Evolutionary conservation across 2,113 vertebrate species (phyloP).

Genomic region (Trogon surrucura): DNA sequence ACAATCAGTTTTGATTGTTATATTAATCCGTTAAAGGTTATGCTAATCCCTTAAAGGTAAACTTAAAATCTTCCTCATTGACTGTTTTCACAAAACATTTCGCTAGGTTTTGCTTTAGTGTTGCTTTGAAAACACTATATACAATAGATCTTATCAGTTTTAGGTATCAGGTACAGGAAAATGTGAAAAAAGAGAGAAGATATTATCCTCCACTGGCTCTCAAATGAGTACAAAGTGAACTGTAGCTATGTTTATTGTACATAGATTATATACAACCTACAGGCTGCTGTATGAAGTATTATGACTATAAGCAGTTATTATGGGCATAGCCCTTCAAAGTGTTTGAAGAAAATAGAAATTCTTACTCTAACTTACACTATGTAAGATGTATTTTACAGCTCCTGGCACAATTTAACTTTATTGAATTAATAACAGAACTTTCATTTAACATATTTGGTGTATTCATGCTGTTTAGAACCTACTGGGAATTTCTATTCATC

Average conservation of each 20-base stretch:
- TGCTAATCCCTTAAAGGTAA: background rate
- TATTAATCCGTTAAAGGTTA: background rate
- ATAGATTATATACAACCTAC: background rate
- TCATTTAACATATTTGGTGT: background rate
- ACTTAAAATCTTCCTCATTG: background rate
- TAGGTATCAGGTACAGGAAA: background rate
- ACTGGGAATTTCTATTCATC: background rate
- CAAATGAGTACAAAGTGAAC: background rate
- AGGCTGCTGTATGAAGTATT: background rate
- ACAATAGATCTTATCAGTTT: background rate
- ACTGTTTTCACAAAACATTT: background rate
- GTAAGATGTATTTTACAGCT: background rate
- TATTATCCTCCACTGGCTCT: background rate
- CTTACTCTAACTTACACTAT: background rate
- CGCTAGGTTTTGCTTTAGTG: no score
- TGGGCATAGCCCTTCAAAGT: background rate
- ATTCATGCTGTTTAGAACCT: background rate
- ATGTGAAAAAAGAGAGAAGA: background rate
- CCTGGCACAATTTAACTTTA: background rate
- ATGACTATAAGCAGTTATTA: background rate
- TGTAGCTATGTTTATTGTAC: background rate
- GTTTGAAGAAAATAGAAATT: background rate
- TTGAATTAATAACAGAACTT: background rate
- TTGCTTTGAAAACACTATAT: background rate
- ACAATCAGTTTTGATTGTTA: background rate